phyloP scores from a whole-genome alignment of 2,797 vertebrate species.

The Pipistrellus nathusii region DNA sequence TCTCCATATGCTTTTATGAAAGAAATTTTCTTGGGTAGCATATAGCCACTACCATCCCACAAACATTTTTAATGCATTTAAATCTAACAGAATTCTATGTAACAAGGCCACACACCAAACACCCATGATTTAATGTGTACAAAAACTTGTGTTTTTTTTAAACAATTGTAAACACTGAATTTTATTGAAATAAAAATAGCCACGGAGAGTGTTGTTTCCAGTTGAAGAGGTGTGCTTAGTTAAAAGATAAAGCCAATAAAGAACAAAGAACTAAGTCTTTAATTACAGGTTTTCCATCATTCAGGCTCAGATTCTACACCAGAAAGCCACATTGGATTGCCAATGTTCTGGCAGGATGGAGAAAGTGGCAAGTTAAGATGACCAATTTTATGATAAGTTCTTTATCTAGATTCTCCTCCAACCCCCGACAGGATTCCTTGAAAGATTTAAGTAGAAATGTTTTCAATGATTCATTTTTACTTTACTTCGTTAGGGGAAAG shows the following conservation, averaged over 20 bases:
- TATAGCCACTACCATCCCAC: background rate
- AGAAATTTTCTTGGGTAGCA: background rate
- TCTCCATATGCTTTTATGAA: background rate
- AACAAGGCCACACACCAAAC: background rate
- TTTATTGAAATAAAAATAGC: slow-evolving; percentile 7
- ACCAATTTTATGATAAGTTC: background rate
- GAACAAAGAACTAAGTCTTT: background rate
- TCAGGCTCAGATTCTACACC: background rate
- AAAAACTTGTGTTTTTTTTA: background rate
- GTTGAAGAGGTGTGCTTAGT: background rate
- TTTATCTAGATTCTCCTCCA: background rate
- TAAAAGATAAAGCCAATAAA: background rate
- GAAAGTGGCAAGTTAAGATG: background rate
- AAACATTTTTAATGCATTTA: background rate
- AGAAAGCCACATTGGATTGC: background rate
- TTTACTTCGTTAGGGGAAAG: slow-evolving; percentile 22
- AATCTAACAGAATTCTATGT: background rate
- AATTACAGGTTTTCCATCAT: background rate
- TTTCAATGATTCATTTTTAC: slow-evolving; percentile 2
- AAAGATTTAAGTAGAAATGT: background rate
- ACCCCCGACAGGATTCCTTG: background rate
- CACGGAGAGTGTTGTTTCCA: background rate
- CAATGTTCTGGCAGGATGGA: background rate
- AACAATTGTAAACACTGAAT: background rate
- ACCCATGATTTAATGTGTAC: background rate